A percentile compares a stretch with the other conserved stretches of the same genome.
Conservation (phyloP, 2,888 invertebrate species). For the Troides helena region DNA sequence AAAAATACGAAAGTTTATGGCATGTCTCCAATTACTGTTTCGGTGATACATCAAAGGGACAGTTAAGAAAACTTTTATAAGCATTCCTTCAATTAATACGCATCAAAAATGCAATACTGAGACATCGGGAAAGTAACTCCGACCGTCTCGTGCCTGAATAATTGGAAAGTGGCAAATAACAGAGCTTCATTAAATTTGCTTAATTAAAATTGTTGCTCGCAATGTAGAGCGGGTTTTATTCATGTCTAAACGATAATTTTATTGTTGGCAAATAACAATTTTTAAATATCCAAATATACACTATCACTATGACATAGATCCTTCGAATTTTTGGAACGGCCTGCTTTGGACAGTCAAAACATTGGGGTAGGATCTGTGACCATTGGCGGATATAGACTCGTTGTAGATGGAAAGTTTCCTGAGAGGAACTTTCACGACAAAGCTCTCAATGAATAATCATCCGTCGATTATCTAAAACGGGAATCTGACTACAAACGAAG, state of each 20-base stretch:
- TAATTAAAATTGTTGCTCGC: constrained; percentile 15
- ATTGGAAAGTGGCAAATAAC: constrained; percentile 21
- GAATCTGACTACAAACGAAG: too few relatives aligned
- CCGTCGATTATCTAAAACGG: too few relatives aligned
- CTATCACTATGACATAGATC: background rate
- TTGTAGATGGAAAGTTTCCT: too few relatives aligned
- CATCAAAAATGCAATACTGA: constrained; percentile 9
- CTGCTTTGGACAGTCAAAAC: background rate
- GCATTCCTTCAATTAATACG: constrained; percentile 12
- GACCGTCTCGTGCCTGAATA: constrained; percentile 8
- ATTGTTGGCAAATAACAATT: constrained; percentile 3
- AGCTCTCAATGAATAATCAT: too few relatives aligned
- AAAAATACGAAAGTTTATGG: too few relatives aligned
- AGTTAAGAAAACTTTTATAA: background rate
- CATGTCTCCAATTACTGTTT: background rate
- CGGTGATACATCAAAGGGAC: background rate
- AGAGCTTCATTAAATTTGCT: constrained; percentile 20
- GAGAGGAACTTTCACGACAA: too few relatives aligned
- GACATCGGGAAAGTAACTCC: constrained; percentile 21
- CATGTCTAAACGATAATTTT: constrained; percentile 12
- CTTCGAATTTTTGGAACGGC: background rate
- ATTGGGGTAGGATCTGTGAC: too few relatives aligned
- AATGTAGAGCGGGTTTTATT: constrained; percentile 2
- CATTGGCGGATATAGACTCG: too few relatives aligned
- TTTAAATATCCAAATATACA: background rate